Evolutionary conservation across 1,140 invertebrate genomes (phyloP).

Genomic region (Brachionus koreanus): DNA sequence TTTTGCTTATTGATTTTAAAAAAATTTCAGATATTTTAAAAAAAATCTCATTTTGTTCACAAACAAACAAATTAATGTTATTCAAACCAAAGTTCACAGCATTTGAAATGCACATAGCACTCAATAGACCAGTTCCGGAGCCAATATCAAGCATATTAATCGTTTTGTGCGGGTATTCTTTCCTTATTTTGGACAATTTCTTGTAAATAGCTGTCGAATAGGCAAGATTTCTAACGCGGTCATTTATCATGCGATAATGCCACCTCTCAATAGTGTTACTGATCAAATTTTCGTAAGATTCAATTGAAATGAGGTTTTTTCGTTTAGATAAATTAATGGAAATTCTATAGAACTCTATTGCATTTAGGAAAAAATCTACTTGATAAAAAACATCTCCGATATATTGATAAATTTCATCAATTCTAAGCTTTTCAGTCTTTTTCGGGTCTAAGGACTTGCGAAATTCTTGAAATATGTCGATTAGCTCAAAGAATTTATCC

Average conservation of each 20-base stretch:
- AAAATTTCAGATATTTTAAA: conserved; percentile 15
- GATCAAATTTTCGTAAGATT: conserved; percentile 35
- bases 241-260: conserved; percentile 42
- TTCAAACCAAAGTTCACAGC: not conserved
- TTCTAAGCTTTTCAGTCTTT: not conserved
- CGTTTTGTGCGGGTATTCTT: not conserved
- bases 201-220: conserved; percentile 27
- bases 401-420: conserved; percentile 14
- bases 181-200: not conserved
- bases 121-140: conserved; percentile 27
- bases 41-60: conserved; percentile 39
- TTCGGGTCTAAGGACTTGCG: not conserved
- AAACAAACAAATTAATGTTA: conserved; percentile 16
- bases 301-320: not conserved
- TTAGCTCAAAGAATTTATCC: conserved; percentile 15
- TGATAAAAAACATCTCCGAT: conserved; percentile 21
- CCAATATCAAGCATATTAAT: conserved; percentile 29
- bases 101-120: not conserved
- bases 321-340: not conserved
- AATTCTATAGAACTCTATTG: not conserved
- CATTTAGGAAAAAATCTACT: not conserved
- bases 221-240: conserved; percentile 4
- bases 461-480: conserved; percentile 7
- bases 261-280: conserved; percentile 24
- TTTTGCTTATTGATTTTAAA: not conserved